Evolutionary conservation across 2,797 vertebrate genomes (phyloP), one percentile per base, ranked within the genome.

Genomic region (Lates japonicus): DNA sequence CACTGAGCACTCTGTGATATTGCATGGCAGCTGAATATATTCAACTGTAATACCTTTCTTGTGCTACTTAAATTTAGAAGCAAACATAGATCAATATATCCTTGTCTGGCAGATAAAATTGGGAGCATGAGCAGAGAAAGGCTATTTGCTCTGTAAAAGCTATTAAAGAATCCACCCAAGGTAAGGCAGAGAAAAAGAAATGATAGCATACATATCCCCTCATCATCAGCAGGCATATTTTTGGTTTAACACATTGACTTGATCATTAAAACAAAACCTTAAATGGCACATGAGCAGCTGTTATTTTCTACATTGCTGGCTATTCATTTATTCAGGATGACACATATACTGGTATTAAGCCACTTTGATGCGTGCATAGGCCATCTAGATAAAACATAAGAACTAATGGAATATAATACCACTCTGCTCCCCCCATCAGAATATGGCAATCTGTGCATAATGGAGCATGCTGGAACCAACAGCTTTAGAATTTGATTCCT

Each of bases 391-490:
- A 78, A 78, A 82, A 86, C 80, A 81, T 37, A 69, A 75, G 61
- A 85, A 66, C 77, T 83, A 88, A 90, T 88, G 74, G 76, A 76
- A 84, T 59, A 80, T 79, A 77, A 91, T 88, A 69, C 80, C 37
- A 8, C 7, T 37, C 37, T 37, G 37, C 8, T 9, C 0, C 37
- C 37, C 14, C 59, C 63, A 82, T 85, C 72, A 86, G 17, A 81
- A 87, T 75, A 52, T 76, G 81, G 66, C 81, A 79, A 68, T 75
- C 51, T 9, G 57, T 46, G 42, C 60, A 87, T 81, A 88, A 87
- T 85, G 71, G 65, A 65, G 58, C 70, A 9, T 77, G 61, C 60
- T 74, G 74, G 64, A 74, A 76, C 55, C 66, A 22, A 61, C 59
- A 76, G 68, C 67, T 80, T 78, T 68, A 70, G 62, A 86, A 75